A percentile compares a stretch with the other conserved stretches of the same genome.
Evolutionary conservation across 2,113 vertebrate species (phyloP).

Genomic region (Rhynchomys soricoides): DNA sequence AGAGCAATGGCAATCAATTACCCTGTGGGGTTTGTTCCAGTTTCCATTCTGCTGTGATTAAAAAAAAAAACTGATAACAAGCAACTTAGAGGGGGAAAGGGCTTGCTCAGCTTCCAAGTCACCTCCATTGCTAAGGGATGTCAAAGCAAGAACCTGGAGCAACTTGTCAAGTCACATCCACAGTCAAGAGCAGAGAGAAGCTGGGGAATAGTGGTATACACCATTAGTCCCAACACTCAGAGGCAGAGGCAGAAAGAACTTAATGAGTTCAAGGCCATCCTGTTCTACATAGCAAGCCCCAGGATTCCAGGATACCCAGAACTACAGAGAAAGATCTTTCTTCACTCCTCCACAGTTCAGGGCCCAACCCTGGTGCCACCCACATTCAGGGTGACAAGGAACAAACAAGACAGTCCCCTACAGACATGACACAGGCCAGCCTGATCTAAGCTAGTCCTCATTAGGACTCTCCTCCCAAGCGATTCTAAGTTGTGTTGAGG

Average conservation of each 20-base stretch:
- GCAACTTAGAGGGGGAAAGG: neutral
- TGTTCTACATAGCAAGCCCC: neutral
- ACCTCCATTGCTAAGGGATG: neutral
- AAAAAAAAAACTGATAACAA: neutral
- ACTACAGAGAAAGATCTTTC: neutral
- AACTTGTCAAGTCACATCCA: neutral
- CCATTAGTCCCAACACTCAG: neutral
- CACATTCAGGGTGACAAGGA: neutral
- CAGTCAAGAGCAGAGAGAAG: neutral
- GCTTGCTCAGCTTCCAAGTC: neutral
- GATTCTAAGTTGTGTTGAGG: neutral
- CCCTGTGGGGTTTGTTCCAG: neutral
- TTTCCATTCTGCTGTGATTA: no score
- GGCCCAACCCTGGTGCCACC: neutral
- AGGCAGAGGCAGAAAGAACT: neutral
- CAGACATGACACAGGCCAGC: neutral
- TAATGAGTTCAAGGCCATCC: neutral
- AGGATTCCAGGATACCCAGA: neutral
- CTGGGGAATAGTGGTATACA: accelerated
- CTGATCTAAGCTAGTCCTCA: neutral
- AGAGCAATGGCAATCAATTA: neutral
- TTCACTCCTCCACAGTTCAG: no score
- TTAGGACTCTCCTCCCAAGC: neutral
- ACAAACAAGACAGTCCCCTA: neutral
- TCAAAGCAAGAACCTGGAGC: neutral